phyloP scores from a whole-genome alignment of 2,888 invertebrate genomes.

The Zygogramma bicolorata region DNA sequence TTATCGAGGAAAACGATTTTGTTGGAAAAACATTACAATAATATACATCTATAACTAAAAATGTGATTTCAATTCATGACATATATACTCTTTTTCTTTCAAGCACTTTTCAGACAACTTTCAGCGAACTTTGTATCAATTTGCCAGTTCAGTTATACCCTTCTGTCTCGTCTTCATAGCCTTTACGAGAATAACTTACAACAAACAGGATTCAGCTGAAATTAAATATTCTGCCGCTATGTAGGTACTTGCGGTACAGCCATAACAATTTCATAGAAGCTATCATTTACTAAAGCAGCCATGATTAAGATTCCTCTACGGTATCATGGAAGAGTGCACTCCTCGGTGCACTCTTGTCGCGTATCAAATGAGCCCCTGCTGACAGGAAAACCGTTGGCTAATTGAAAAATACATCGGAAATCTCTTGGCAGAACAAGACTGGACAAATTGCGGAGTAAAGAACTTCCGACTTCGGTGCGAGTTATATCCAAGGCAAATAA shows the following conservation, averaged over 20 bases:
- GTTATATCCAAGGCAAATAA: no score
- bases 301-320: conserved; percentile 29
- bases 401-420: conserved; percentile 5
- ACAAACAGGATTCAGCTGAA: neutral
- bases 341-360: conserved; percentile 14
- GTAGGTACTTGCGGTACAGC: neutral
- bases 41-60: no score
- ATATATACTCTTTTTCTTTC: no score
- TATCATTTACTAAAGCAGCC: conserved; percentile 5
- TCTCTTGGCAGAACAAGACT: conserved; percentile 1
- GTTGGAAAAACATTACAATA: no score
- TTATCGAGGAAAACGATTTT: no score
- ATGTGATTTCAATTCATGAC: no score
- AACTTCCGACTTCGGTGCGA: neutral
- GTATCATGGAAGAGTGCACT: conserved; percentile 35
- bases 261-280: neutral
- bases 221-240: neutral
- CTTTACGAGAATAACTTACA: no score
- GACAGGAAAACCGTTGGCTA: conserved; percentile 9
- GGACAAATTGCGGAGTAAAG: neutral
- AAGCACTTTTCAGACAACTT: no score
- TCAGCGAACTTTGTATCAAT: no score
- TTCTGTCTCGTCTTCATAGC: no score
- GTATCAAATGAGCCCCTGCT: neutral
- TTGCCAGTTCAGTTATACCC: no score